These are phyloP conservation scores for Cololabis saira DNA, from an alignment of 2,113 vertebrate species.

Conservation along the genomic window DNA sequence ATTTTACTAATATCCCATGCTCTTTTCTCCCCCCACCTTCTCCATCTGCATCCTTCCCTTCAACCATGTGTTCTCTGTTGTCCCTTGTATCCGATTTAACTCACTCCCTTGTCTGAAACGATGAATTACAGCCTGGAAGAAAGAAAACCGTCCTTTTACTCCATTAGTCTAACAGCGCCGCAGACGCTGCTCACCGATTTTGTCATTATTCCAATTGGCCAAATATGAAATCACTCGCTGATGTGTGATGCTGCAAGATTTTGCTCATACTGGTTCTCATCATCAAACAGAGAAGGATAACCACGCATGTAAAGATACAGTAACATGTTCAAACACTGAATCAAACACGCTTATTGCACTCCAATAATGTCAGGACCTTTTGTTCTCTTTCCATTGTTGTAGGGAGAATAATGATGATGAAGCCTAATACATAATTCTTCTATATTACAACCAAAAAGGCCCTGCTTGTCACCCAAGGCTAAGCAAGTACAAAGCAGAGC, in stretches of 20 bases:
- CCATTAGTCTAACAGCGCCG: conserved; percentile 47
- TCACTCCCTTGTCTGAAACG: conserved; percentile 25
- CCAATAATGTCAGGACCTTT: conserved; percentile 64
- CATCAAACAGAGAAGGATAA: conserved; percentile 38
- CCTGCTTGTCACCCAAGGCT: conserved; percentile 65
- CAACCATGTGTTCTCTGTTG: conserved; percentile 20
- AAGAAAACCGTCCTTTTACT: conserved; percentile 47
- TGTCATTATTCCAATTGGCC: conserved; percentile 63
- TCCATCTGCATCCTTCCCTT: conserved; percentile 14
- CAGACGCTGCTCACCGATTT: conserved; percentile 53
- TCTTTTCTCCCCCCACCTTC: conserved; percentile 4
- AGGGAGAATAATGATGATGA: conserved; percentile 68
- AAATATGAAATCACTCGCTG: conserved; percentile 51
- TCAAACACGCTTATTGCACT: conserved; percentile 46
- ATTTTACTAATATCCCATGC: too few species aligned
- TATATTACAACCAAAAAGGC: conserved; percentile 66
- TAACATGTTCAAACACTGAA: conserved; percentile 36
- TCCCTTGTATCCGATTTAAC: conserved; percentile 20
- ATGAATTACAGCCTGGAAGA: conserved; percentile 34
- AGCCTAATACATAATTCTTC: conserved; percentile 71
- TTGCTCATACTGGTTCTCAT: conserved; percentile 36
- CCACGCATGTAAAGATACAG: conserved; percentile 41
- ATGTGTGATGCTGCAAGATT: conserved; percentile 43
- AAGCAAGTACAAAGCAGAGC: conserved; percentile 50
- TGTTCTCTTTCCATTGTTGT: conserved; percentile 63